Evolutionary conservation across 2,888 invertebrate species (phyloP).

Genomic region (Dryadula phaetusa): DNA sequence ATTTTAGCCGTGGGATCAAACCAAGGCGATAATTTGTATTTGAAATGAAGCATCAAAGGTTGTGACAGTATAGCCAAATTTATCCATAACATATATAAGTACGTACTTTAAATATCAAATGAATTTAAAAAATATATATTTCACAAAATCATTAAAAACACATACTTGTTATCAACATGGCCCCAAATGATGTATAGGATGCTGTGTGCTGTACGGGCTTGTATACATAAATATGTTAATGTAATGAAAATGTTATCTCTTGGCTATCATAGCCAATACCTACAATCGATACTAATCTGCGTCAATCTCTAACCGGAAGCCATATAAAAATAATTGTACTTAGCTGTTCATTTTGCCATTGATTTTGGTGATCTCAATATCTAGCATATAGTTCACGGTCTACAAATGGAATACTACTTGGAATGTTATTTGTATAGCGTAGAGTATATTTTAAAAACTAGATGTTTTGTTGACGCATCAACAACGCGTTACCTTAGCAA

Average conservation of each 20-base stretch:
- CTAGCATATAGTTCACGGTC: background rate
- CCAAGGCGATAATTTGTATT: conserved; percentile 81
- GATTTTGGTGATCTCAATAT: conserved; percentile 4
- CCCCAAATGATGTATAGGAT: background rate
- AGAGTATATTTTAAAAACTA: background rate
- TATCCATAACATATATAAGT: conserved; percentile 57
- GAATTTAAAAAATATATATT: background rate
- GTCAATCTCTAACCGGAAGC: conserved; percentile 78
- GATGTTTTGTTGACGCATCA: background rate
- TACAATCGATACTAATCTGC: conserved; percentile 75
- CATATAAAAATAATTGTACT: conserved; percentile 68
- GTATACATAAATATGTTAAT: background rate
- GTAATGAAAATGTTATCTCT: conserved; percentile 4
- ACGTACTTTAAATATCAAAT: background rate
- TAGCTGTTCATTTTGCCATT: conserved; percentile 43
- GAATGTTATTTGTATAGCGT: background rate
- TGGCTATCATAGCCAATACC: conserved; percentile 45
- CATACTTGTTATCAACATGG: background rate
- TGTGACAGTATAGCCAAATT: conserved; percentile 72
- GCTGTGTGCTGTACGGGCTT: no score
- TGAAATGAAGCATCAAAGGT: conserved; percentile 75
- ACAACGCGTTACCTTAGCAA: no score
- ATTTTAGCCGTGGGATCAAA: conserved; percentile 84
- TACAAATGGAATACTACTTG: background rate
- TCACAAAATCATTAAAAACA: background rate